A percentile compares a stretch with the other conserved stretches of the same genome.
These are phyloP conservation scores for Marisa cornuarietis DNA, from an alignment of 1,140 invertebrate species.

Conservation along the genomic window DNA sequence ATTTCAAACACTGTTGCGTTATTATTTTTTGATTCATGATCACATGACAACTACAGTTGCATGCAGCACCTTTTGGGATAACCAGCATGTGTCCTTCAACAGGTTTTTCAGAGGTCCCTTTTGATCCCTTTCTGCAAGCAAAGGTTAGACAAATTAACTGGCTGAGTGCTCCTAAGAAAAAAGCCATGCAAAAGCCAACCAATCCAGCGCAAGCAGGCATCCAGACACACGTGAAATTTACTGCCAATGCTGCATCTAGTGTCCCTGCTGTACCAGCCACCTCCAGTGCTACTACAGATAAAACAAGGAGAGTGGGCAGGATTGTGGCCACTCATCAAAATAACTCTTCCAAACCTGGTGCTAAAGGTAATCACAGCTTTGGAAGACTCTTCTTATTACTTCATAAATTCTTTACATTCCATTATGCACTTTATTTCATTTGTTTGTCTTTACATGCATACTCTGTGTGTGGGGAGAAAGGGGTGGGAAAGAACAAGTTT, in stretches of 20 bases:
- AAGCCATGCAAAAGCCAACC: not conserved
- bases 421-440: too few relatives aligned
- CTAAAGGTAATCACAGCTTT: constrained; percentile 23
- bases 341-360: constrained; percentile 38
- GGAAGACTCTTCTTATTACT: too few relatives aligned
- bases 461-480: too few relatives aligned
- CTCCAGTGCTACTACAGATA: constrained; percentile 22
- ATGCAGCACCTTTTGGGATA: too few relatives aligned
- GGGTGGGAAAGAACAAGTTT: too few relatives aligned
- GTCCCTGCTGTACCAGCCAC: not conserved
- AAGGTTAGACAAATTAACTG: constrained; percentile 13
- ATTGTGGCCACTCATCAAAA: constrained; percentile 40
- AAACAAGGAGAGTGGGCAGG: constrained; percentile 45
- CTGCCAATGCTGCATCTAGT: constrained; percentile 11
- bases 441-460: too few relatives aligned
- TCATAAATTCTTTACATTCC: too few relatives aligned
- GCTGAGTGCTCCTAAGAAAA: not conserved
- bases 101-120: constrained; percentile 11
- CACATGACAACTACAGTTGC: too few relatives aligned
- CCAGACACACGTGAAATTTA: constrained; percentile 11
- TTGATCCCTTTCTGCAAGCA: constrained; percentile 15
- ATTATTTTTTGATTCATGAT: too few relatives aligned
- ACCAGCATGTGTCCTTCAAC: not conserved
- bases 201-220: constrained; percentile 7
- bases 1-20: too few relatives aligned